A percentile compares a stretch with the other conserved stretches of the same genome.
These are phyloP conservation scores for Rhizoglyphus robini DNA, from an alignment of 1,140 invertebrate genomes.

Conservation along the genomic window DNA sequence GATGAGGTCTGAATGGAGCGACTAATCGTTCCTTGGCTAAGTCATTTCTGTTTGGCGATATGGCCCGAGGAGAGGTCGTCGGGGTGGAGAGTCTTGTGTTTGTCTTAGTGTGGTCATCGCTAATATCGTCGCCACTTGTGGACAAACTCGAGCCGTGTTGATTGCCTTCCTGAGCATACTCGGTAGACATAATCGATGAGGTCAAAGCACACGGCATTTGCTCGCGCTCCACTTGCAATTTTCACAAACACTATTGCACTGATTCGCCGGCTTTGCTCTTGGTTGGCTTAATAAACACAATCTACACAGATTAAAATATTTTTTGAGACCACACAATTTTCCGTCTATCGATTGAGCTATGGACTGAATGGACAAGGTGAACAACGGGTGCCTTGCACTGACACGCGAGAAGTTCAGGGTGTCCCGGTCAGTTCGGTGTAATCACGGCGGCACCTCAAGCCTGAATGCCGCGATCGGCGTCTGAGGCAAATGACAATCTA, in stretches of 20 bases:
- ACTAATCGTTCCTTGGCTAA: not conserved
- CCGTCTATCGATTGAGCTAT: no score
- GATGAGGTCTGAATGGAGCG: not conserved
- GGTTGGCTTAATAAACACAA: not conserved
- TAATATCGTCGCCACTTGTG: not conserved
- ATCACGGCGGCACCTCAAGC: no score
- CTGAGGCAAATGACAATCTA: no score
- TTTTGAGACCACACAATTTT: no score
- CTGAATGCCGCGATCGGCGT: no score
- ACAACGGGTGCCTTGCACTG: no score
- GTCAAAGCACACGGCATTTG: conserved; percentile 9
- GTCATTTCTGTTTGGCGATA: not conserved
- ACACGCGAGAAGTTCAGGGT: no score
- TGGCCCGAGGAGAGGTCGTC: not conserved
- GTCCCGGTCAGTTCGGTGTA: no score
- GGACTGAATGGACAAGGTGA: no score
- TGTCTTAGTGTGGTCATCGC: not conserved
- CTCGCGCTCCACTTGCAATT: no score
- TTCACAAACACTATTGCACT: no score
- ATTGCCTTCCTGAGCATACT: conserved; percentile 4
- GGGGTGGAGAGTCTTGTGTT: not conserved
- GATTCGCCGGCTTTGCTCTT: not conserved
- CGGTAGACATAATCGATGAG: not conserved
- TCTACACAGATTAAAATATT: no score
- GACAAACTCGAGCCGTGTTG: not conserved